Evolutionary conservation across 2,888 invertebrate species (phyloP), one percentile per base, ranked within the genome.

Genomic region (Galeopsomyia nigrocyanea): DNA sequence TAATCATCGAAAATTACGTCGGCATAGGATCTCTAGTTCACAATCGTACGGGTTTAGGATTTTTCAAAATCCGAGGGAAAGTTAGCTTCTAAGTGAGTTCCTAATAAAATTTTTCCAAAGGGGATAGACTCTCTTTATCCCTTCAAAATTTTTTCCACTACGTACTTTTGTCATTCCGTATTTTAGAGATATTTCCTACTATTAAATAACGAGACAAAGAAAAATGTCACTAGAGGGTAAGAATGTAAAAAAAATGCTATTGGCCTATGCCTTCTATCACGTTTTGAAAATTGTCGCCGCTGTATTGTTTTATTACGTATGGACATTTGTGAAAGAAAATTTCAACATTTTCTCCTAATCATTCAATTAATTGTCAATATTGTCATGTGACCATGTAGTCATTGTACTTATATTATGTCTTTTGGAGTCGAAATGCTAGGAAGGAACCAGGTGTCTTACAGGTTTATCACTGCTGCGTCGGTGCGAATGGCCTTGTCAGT

Each of bases 11-110:
- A 82, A 94, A 93, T 83, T 96, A 95, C 82, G 89, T 94, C 16
- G 94, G 94, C 6, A 86, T 95, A 53, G 91, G 93, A 13, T 94
- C 95, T 3, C 86, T 95, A 56, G 89, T 96, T 7, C 94, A 94
- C 83, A 96, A 96, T 87, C 92, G 94, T 80, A 93, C 94, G 78
- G 90, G 91, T 77, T 88, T 96, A 84, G 96, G 96, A 2, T 96
- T 94, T 88, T 95, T 94, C 87, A 94, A 95, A 88, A 94, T 95
- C 74, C 89, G 95, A 78, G 95, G 95, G 78, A 94, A 94, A 85
- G 92, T 95, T 82, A 95, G 95, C 85, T 94, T 94, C 64, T 74
- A 61, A 65, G 60, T 65, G 22, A 26, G 63, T 64, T 26, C 31
- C 22, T 21, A 6, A 46, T 31, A 47, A 51, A 63, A 70, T 67